Base-by-base conservation (phyloP, 2,888 invertebrate species). In the Aricia artaxerxes region DNA sequence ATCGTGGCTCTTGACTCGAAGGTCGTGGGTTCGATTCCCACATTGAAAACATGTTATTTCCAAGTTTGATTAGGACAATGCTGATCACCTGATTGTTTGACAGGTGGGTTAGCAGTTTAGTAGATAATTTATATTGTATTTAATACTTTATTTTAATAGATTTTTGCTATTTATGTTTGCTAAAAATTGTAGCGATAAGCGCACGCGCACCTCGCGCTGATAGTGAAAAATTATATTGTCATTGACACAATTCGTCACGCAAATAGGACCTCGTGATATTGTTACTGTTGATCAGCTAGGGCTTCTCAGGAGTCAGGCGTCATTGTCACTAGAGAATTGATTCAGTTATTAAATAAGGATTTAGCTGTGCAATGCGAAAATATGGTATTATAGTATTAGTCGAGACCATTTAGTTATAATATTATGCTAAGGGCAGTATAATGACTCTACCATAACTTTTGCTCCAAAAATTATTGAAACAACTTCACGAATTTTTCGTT, bases 201-300 rank as follows among this genome's bases (percentile, higher is more conserved):
- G 35, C 35, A 35, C 13, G 69, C 38, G 69, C 69, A 38, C 5
- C 35, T 69, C 69, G 35, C 69, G 38, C 35, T 69, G 16, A 35
- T 16, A 38, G 24, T 69, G 69, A 69, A 38, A 69, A 35, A 69
- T 69, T 69, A 69, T 35, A 69, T 69, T 69, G 69, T 38, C 35
- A 69, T 69, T 69, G 69, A 69, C 69, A 69, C 38, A 35, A 35
- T 69, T 69, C 16, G 1, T 69, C 35, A 35, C 13, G 31, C 38
- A 35, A 16, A 69, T 38, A 4, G 13, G 16, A 16, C 38, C 13
- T 69, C 69, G 69, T 35, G 35, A 31, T 69, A 69, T 38, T 35
- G 35, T 9, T 35, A 69, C 13, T 31, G 69, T 69, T 7, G 35
- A 16, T 69, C 69, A 7, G 24, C 24, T 24, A 24, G n/a, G n/a